Conservation (phyloP, 2,113 vertebrate genomes). For the Beaufortia kweichowensis region DNA sequence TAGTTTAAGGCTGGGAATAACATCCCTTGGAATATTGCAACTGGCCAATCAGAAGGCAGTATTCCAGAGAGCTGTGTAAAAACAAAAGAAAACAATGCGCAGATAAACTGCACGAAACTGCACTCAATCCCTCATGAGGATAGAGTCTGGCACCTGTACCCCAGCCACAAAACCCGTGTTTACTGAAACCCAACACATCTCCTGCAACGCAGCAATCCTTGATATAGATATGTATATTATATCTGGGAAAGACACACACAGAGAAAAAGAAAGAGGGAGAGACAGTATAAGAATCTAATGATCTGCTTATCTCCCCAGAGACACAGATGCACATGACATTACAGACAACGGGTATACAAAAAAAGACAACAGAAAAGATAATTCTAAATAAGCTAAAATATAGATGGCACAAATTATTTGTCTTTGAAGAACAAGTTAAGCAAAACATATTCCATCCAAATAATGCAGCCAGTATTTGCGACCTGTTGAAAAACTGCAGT, state of each 20-base stretch:
- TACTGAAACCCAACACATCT: constrained; percentile 1
- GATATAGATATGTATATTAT: constrained; percentile 13
- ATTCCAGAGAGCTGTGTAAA: not conserved
- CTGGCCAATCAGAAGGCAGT: no score
- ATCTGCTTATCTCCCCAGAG: not conserved
- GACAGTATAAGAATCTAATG: not conserved
- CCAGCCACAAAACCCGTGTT: not conserved
- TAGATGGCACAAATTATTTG: not conserved
- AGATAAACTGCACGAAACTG: constrained; percentile 1
- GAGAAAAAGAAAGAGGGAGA: not conserved
- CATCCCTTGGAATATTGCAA: no score
- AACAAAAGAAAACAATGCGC: not conserved
- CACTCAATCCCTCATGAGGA: not conserved
- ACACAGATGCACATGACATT: constrained; percentile 3
- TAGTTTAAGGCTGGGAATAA: no score
- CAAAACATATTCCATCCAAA: not conserved
- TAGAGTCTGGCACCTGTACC: not conserved
- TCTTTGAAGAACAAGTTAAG: not conserved
- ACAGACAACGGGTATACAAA: not conserved
- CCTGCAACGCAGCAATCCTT: constrained; percentile 15
- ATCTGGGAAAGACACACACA: not conserved
- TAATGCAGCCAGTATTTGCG: not conserved
- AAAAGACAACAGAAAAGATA: not conserved
- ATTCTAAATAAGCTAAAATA: constrained; percentile 2
- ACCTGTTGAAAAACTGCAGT: not conserved